Conservation (phyloP, 1,140 invertebrate genomes). For the Leptinotarsa lineolata region DNA sequence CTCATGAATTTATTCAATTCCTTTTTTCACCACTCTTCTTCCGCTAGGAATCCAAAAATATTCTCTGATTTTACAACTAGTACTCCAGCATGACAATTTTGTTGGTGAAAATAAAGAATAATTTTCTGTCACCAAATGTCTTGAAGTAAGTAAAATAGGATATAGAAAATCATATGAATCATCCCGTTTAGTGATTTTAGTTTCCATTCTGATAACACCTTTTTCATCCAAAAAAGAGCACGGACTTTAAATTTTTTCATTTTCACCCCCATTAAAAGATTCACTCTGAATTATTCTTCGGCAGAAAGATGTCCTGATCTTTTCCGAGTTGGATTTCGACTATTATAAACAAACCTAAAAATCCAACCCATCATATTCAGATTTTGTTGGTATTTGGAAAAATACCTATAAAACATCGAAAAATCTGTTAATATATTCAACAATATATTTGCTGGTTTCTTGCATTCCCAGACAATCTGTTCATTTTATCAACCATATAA, state of each 20-base stretch:
- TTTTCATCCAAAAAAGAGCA: slow-evolving; percentile 8
- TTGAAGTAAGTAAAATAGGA: background rate
- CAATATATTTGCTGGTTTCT: no score
- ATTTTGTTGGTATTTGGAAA: no score
- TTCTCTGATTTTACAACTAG: background rate
- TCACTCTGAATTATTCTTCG: background rate
- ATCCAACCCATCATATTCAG: no score
- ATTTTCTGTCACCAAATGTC: background rate
- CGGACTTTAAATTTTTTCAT: background rate
- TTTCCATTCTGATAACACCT: background rate
- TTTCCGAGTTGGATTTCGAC: no score
- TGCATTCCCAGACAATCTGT: no score
- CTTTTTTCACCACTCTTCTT: background rate
- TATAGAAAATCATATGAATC: background rate
- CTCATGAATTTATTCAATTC: background rate
- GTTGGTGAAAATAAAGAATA: background rate
- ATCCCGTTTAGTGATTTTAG: background rate
- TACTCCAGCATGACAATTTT: background rate
- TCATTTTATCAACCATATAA: no score
- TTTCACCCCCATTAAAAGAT: background rate
- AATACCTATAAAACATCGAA: no score
- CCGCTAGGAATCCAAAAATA: background rate
- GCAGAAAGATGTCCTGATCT: no score
- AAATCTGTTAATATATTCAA: no score
- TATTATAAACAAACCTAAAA: no score